phyloP scores from a whole-genome alignment of 92 coral and sea anemone species.

The Bergia puertoricense region DNA sequence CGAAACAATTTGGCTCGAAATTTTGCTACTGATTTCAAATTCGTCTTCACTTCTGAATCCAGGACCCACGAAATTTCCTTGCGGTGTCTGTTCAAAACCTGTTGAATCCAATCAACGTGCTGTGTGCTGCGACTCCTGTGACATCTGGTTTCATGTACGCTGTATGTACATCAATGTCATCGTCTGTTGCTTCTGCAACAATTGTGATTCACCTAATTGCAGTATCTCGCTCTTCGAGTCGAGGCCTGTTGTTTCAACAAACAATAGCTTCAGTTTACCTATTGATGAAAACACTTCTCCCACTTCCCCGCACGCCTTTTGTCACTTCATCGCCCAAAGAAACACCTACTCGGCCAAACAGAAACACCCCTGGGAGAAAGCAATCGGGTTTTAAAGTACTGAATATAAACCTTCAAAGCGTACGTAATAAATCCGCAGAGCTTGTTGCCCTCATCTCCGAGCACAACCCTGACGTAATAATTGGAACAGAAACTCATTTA shows the following conservation, averaged over 20 bases:
- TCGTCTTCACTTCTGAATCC: slow-evolving; percentile 11
- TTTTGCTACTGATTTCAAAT: neutral
- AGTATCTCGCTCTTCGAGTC: neutral
- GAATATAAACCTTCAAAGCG: neutral
- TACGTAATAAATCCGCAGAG: neutral
- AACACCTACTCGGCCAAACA: slow-evolving; percentile 13
- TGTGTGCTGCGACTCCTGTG: slow-evolving; percentile 18
- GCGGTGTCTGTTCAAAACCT: slow-evolving; percentile 10
- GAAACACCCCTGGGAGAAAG: slow-evolving; percentile 8
- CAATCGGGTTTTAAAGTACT: neutral
- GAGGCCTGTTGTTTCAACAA: neutral
- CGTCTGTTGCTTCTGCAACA: slow-evolving; percentile 13
- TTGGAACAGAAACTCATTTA: slow-evolving; percentile 11
- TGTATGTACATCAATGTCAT: neutral
- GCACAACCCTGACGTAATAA: neutral
- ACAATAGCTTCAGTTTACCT: neutral
- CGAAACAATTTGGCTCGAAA: slow-evolving; percentile 7
- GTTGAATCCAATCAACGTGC: slow-evolving; percentile 12
- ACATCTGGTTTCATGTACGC: slow-evolving; percentile 15
- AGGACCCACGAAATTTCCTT: slow-evolving; percentile 2
- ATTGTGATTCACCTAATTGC: slow-evolving; percentile 8
- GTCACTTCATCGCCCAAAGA: slow-evolving; percentile 1
- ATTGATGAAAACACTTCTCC: neutral
- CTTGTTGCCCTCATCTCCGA: slow-evolving; percentile 12
- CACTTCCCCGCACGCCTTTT: neutral